Percentiles rank a stretch among this genome's conserved stretches.
phyloP scores from a whole-genome alignment of 2,888 invertebrate genomes.

The Calameuta pallipes region DNA sequence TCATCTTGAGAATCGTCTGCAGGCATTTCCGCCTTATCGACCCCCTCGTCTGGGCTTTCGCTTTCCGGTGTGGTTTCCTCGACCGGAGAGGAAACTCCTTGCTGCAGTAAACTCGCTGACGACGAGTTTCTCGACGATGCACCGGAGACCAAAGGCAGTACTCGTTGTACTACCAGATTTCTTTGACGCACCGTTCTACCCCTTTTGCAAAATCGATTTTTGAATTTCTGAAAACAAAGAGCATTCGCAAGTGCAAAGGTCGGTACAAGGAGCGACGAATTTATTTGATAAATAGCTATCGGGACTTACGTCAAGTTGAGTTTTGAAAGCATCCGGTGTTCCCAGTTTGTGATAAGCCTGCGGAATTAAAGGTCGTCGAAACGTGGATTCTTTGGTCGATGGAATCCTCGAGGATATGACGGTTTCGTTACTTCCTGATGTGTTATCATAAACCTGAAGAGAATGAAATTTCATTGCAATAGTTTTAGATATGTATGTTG shows the following conservation, averaged over 20 bases:
- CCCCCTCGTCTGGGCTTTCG: constrained; percentile 24
- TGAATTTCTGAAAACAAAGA: constrained; percentile 59
- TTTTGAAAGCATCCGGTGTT: constrained; percentile 64
- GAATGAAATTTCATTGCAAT: neutral
- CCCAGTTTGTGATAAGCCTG: constrained; percentile 60
- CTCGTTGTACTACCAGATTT: constrained; percentile 81
- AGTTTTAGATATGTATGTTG: neutral
- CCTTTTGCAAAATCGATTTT: constrained; percentile 65
- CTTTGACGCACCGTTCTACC: constrained; percentile 66
- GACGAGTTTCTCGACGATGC: constrained; percentile 33
- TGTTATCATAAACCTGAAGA: constrained; percentile 55
- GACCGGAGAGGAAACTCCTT: constrained; percentile 21
- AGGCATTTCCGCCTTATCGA: constrained; percentile 28
- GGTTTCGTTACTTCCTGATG: constrained; percentile 60
- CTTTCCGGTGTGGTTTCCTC: constrained; percentile 17
- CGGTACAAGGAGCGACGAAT: neutral
- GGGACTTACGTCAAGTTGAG: constrained; percentile 66
- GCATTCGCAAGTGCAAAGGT: neutral
- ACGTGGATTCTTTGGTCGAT: constrained; percentile 60
- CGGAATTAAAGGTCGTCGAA: constrained; percentile 60
- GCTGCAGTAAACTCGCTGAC: constrained; percentile 11
- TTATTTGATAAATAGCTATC: neutral
- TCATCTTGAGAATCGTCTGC: constrained; percentile 25
- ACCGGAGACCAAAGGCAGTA: constrained; percentile 77
- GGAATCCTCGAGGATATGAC: constrained; percentile 60